These are phyloP conservation scores for Bombus pascuorum DNA, from an alignment of 1,140 invertebrate genomes.

Conservation along the genomic window DNA sequence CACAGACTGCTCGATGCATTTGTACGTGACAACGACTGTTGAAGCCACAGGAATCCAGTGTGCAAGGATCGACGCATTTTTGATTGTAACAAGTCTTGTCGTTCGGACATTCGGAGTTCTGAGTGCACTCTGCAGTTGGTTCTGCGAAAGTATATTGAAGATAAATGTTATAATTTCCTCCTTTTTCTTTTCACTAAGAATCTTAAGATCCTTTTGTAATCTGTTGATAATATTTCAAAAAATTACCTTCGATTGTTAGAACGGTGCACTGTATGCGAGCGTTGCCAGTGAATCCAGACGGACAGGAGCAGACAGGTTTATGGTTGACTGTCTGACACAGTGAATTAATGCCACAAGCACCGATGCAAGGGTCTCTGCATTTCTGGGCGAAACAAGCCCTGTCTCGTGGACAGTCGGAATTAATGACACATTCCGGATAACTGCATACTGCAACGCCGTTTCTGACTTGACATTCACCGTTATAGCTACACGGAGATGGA, in stretches of 20 bases:
- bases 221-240: background rate
- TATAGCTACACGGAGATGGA: constrained; percentile 90
- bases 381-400: constrained; percentile 91
- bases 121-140: constrained; percentile 89
- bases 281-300: constrained; percentile 90
- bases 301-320: constrained; percentile 90
- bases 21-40: constrained; percentile 92
- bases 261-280: constrained; percentile 88
- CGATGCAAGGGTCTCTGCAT: constrained; percentile 91
- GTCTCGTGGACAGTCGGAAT: constrained; percentile 91
- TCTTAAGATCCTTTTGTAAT: background rate
- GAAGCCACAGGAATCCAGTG: constrained; percentile 87
- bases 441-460: constrained; percentile 88
- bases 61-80: constrained; percentile 91
- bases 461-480: constrained; percentile 90
- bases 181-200: background rate
- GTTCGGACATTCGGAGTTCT: constrained; percentile 92
- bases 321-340: constrained; percentile 92
- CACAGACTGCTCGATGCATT: constrained; percentile 91
- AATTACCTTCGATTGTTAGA: constrained; percentile 67
- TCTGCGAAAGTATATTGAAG: constrained; percentile 61
- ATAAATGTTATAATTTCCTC: background rate
- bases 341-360: constrained; percentile 92
- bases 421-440: constrained; percentile 93
- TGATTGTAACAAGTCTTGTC: constrained; percentile 92